Evolutionary conservation across 2,797 vertebrate genomes (phyloP), one percentile per base, ranked within the genome.

Genomic region (Schizothorax lantsangensis): DNA sequence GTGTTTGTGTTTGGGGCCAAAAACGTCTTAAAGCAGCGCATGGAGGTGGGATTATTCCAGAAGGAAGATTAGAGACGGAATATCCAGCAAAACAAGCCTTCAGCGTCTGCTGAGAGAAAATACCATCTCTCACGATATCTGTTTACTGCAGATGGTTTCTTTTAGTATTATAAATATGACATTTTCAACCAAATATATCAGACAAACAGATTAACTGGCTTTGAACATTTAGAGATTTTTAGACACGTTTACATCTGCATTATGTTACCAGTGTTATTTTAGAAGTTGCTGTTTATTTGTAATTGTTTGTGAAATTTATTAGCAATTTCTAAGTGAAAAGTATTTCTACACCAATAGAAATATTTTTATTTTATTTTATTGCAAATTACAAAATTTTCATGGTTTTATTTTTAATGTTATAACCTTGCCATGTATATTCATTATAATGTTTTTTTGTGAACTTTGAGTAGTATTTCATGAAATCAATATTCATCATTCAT

Each of bases 11-110:
- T 84, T 84, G 83, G n/a, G 83, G 77, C 81, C 83, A 74, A 74
- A 89, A 74, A 59, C 79, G 17, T 66, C 83, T 78, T 83, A 74
- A 85, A 85, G 83, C 88, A 21, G 75, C 52, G 52, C 52, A 30
- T 52, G 84, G 81, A 68, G 57, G 72, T 47, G 78, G 79, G 83
- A 86, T 87, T 87, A 89, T 77, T 52, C 62, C 79, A 66, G 79
- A 66, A 23, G 78, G 83, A 78, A 80, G 86, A 84, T 88, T 88
- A 84, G 73, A 79, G 85, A 49, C 49, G 6, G 17, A 75, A 82
- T 59, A 86, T 33, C 43, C 80, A 40, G 33, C 38, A 83, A 83
- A 75, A 84, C 72, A 75, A 84, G 72, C 82, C 71, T 64, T 11
- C 57, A 19, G 36, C 33, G 64, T 33, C 79, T 57, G 62, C 59